Evolutionary conservation across 2,113 vertebrate genomes (phyloP).

Genomic region (Centropus bengalensis): DNA sequence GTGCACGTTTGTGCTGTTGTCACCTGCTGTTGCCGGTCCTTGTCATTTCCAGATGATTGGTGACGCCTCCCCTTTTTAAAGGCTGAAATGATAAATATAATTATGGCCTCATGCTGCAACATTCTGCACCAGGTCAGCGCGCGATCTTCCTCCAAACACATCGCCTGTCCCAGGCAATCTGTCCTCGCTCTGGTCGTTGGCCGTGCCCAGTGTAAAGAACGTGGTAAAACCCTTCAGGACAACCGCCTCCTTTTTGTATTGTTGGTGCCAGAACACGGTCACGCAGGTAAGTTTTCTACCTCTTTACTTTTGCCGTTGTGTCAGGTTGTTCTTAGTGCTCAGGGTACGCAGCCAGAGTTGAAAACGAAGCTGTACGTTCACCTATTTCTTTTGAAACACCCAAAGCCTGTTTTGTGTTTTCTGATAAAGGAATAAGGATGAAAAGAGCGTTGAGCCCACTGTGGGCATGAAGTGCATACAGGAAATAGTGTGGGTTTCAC

Average conservation of each 20-base stretch:
- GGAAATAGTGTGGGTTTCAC: not conserved
- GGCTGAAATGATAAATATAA: not conserved
- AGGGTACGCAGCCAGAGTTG: not conserved
- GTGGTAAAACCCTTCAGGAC: constrained; percentile 44
- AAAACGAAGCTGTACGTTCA: not conserved
- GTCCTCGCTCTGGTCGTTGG: constrained; percentile 26
- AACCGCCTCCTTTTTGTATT: constrained; percentile 39
- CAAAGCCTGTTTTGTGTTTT: not conserved
- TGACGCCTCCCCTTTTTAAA: not conserved
- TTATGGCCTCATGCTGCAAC: not conserved
- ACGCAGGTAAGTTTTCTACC: constrained; percentile 54
- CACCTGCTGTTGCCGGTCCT: not conserved
- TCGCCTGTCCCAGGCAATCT: not conserved
- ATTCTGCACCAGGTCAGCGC: constrained; percentile 48
- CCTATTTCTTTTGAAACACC: not conserved
- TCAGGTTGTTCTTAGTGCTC: not conserved
- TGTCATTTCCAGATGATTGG: not conserved
- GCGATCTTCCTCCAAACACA: not conserved
- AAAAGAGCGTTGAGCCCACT: not conserved
- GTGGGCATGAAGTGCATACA: not conserved
- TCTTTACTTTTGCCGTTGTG: not conserved
- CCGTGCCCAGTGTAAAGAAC: constrained; percentile 43
- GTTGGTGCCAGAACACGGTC: constrained; percentile 69
- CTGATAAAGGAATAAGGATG: not conserved
- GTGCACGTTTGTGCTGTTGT: not conserved